Evolutionary conservation across 2,797 vertebrate genomes (phyloP).

Genomic region (Bryconaethiops microstoma): DNA sequence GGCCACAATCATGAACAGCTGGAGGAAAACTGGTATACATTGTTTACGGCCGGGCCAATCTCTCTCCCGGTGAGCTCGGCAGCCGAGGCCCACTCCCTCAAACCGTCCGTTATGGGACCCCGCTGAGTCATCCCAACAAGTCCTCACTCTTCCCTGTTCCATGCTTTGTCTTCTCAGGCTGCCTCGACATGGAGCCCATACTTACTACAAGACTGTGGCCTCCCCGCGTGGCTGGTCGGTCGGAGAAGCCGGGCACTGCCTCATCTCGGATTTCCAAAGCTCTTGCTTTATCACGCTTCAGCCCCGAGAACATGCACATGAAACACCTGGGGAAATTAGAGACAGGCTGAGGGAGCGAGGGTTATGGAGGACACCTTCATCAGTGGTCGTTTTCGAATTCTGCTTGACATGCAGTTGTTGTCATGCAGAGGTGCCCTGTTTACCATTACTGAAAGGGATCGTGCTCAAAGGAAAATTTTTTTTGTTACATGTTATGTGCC

Average conservation of each 20-base stretch:
- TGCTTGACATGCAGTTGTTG: background rate
- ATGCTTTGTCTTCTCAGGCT: background rate
- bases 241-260: background rate
- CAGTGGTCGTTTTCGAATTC: background rate
- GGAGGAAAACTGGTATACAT: background rate
- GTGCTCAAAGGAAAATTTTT: conserved; percentile 5
- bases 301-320: conserved; percentile 15
- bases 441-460: background rate
- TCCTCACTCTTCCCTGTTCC: background rate
- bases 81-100: background rate
- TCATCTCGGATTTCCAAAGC: conserved; percentile 36
- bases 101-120: background rate
- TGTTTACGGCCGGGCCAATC: conserved; percentile 34
- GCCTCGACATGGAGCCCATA: background rate
- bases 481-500: background rate
- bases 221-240: background rate
- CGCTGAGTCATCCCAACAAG: background rate
- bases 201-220: background rate
- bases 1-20: conserved; percentile 11
- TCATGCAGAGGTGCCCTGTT: background rate
- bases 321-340: conserved; percentile 13
- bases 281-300: conserved; percentile 41
- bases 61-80: background rate
- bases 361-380: background rate
- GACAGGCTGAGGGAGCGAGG: background rate